Percentiles rank a stretch among this genome's conserved stretches.
These are phyloP conservation scores for Poecile atricapillus DNA, from an alignment of 2,113 vertebrate genomes.

Conservation along the genomic window DNA sequence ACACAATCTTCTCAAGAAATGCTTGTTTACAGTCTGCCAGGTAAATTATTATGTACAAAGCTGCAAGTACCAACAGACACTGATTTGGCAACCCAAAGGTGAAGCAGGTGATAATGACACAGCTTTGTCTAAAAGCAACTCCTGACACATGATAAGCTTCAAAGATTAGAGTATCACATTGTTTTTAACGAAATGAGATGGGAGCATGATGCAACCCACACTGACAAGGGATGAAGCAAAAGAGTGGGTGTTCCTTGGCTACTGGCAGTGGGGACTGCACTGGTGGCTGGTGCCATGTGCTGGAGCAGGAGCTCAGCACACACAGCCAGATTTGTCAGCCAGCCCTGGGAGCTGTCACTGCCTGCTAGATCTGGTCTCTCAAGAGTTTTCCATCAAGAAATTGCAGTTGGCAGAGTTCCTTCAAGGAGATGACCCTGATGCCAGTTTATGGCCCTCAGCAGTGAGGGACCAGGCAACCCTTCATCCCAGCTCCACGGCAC, in stretches of 20 bases:
- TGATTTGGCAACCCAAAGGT: background rate
- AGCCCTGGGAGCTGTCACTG: background rate
- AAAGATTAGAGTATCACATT: background rate
- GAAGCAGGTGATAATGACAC: background rate
- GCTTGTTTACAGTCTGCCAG: background rate
- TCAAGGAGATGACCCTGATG: background rate
- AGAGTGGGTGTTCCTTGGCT: background rate
- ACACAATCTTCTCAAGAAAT: background rate
- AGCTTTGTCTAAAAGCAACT: background rate
- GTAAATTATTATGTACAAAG: background rate
- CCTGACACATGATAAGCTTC: background rate
- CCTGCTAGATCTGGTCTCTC: background rate
- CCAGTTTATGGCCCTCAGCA: background rate
- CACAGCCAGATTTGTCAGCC: background rate
- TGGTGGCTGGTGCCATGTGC: accelerated
- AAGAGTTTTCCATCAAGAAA: background rate
- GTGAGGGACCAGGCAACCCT: background rate
- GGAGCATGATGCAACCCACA: background rate
- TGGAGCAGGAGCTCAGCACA: background rate
- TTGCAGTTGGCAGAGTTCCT: accelerated
- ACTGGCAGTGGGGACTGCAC: background rate
- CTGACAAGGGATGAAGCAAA: background rate
- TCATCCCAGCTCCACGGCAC: background rate
- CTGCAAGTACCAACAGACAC: background rate
- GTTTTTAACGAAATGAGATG: background rate